A percentile compares a stretch with the other conserved stretches of the same genome.
Evolutionary conservation across 2,888 invertebrate genomes (phyloP).

Genomic region (Arge pagana): DNA sequence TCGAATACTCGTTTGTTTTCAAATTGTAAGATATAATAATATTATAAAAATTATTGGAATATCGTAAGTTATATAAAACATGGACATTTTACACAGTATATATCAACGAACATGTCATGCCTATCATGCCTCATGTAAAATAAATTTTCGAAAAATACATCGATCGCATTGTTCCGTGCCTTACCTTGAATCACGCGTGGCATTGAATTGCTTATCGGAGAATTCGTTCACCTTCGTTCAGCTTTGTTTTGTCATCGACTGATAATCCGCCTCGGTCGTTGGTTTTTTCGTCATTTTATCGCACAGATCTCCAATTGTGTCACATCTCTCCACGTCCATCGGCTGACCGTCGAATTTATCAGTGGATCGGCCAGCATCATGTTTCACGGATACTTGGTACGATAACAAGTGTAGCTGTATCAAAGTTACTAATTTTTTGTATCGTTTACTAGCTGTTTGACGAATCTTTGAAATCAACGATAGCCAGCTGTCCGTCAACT

Average conservation of each 20-base stretch:
- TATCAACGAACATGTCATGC: constrained; percentile 30
- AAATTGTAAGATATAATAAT: constrained; percentile 19
- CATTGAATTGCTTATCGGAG: background rate
- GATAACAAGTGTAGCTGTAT: constrained; percentile 32
- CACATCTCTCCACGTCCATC: too few species aligned
- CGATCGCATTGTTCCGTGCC: background rate
- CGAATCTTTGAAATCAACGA: constrained; percentile 33
- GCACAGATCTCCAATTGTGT: background rate
- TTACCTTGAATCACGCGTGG: background rate
- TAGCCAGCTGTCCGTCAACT: constrained; percentile 34
- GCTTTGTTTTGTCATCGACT: background rate
- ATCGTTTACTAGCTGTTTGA: constrained; percentile 28
- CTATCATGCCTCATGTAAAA: constrained; percentile 24
- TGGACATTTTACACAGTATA: constrained; percentile 34
- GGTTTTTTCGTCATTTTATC: background rate
- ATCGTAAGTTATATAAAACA: constrained; percentile 27
- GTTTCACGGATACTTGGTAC: constrained; percentile 19
- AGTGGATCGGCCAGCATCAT: background rate
- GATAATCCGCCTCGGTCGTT: background rate
- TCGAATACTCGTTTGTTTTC: constrained; percentile 11
- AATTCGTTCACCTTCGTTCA: too few species aligned
- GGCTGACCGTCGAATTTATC: too few species aligned
- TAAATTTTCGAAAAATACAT: constrained; percentile 30
- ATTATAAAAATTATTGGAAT: constrained; percentile 13
- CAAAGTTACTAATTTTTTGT: constrained; percentile 29